Conservation (phyloP, 2,797 vertebrate genomes). For the Bovichtus diacanthus region DNA sequence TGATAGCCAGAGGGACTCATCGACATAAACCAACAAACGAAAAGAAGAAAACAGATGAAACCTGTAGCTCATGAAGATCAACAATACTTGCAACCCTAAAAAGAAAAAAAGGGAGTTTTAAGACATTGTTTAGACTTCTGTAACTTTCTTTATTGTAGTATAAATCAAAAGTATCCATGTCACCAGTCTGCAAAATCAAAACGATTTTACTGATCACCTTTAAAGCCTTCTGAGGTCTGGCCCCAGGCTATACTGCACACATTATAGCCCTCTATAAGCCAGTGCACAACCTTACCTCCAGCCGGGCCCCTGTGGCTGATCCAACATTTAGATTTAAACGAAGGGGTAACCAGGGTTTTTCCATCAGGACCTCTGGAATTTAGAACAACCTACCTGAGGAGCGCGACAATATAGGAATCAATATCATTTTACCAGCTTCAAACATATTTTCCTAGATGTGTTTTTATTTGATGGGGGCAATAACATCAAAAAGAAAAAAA, state of each 20-base stretch:
- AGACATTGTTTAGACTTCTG: not conserved
- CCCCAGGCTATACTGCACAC: not conserved
- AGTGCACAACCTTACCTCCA: conserved; percentile 25
- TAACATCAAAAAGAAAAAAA: conserved; percentile 18
- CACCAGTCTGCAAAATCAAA: not conserved
- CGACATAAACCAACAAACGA: conserved; percentile 1
- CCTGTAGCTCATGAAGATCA: conserved; percentile 1
- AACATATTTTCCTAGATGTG: not conserved
- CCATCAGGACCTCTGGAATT: conserved; percentile 38
- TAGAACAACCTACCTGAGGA: conserved; percentile 30
- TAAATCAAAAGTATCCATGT: conserved; percentile 4
- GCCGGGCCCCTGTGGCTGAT: conserved; percentile 25
- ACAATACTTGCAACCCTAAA: not conserved
- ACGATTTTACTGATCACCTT: conserved; percentile 15
- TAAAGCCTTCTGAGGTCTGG: conserved; percentile 11
- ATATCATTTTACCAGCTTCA: conserved; percentile 39
- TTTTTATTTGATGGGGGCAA: conserved; percentile 30
- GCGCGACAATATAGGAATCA: conserved; percentile 39
- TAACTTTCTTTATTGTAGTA: not conserved
- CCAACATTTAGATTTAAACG: conserved; percentile 43
- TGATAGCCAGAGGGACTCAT: not conserved
- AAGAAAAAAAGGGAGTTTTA: not conserved
- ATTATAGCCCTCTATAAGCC: conserved; percentile 19
- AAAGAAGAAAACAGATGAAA: not conserved
- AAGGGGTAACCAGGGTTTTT: conserved; percentile 33